phyloP scores from a whole-genome alignment of 2,888 invertebrate genomes.

The Cancer borealis region DNA sequence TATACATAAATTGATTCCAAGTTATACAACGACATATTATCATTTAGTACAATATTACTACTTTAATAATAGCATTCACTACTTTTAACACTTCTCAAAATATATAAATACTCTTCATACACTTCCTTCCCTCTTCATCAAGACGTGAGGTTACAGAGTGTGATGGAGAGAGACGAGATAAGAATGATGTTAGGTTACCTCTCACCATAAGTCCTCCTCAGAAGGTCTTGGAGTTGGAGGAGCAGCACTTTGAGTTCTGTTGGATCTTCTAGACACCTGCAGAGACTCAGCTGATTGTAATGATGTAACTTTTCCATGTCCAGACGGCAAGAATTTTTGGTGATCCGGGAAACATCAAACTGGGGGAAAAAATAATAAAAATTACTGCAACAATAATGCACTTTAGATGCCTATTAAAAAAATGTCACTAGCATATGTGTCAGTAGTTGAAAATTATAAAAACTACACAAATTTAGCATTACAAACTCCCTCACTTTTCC shows the following conservation, averaged over 20 bases:
- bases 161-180: not conserved
- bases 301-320: conserved; percentile 61
- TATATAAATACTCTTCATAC: not conserved
- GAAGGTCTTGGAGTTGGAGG: not conserved
- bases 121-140: not conserved
- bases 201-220: conserved; percentile 27
- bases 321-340: conserved; percentile 68
- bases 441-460: not conserved
- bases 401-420: not conserved
- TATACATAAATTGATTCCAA: not conserved
- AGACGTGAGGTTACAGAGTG: not conserved
- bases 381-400: not conserved
- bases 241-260: not conserved
- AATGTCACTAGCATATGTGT: not conserved
- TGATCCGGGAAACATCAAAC: conserved; percentile 60
- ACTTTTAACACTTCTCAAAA: not conserved
- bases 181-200: not conserved
- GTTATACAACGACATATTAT: not conserved
- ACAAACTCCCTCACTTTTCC: not conserved
- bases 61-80: not conserved
- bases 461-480: not conserved
- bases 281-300: conserved; percentile 57
- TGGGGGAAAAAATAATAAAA: conserved; percentile 15
- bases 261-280: conserved; percentile 8
- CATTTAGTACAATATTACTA: not conserved